Evolutionary conservation across 2,888 invertebrate genomes (phyloP), one percentile per base, ranked within the genome.

Genomic region (Megamerina dolium): DNA sequence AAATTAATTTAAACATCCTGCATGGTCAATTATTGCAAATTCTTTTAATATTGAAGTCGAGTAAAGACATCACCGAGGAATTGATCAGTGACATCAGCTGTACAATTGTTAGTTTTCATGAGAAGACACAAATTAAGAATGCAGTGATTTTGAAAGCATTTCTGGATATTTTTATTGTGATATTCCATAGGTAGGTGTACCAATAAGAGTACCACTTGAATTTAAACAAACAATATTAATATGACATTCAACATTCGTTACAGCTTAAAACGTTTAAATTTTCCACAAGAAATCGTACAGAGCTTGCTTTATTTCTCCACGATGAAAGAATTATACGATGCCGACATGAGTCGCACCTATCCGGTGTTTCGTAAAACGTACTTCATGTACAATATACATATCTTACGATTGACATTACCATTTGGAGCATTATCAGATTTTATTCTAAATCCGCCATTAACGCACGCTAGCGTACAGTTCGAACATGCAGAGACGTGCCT

Each of bases 401-500:
- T 60, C 34, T 51, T 58, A 18, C 64, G 64, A 3, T 43, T 69
- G 19, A 56, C 59, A 3, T 34, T 50, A 26, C 46, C 54, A 9
- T 44, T 48, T 37, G 51, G 50, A n/a, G 48, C 49, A 12, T 32
- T 63, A 23, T 37, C 59, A 18, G 52, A 54, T 33, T 58, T 56
- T 30, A 51, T 61, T 39, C 21, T 58, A 17, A 43, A 44, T 6
- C 46, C 54, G 17, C 45, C 60, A 17, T 40, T 56, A 2, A 48
- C 49, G 6, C 51, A 55, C 5, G 17, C 42, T 1, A 48, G 43
- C 23, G 45, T 58, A 48, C 52, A 50, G 46, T 42, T 56, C 34
- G 60, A 60, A 48, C 56, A 63, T 42, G 49, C 57, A 3, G 57
- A 62, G 17, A 48, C 64, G 2, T 59, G 58, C 35, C 50, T 68